Evolutionary conservation across 2,113 vertebrate species (phyloP).

Genomic region (Mus pahari): DNA sequence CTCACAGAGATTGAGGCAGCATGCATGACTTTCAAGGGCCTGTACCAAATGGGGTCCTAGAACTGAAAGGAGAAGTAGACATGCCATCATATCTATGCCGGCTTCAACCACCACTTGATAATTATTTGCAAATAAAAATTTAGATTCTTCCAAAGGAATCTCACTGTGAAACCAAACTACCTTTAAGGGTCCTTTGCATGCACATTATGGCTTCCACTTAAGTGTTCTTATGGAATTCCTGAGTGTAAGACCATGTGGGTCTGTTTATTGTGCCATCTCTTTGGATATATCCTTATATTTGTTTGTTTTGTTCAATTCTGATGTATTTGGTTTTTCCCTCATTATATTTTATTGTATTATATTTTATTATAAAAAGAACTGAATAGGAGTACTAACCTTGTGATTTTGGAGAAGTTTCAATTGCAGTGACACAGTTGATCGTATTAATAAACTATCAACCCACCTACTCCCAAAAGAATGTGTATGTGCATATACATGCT

Average conservation of each 20-base stretch:
- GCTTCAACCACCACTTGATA: neutral
- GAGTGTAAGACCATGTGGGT: neutral
- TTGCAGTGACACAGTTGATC: neutral
- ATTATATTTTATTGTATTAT: neutral
- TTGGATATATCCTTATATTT: neutral
- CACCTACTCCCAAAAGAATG: neutral
- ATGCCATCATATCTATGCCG: neutral
- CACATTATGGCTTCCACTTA: neutral
- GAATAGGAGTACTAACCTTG: neutral
- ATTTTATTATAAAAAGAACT: neutral
- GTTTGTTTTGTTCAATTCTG: neutral
- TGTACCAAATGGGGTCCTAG: neutral
- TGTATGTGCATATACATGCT: fast-evolving
- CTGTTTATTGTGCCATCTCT: neutral
- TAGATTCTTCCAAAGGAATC: neutral
- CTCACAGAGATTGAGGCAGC: neutral
- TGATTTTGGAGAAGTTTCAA: neutral
- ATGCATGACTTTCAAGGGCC: neutral
- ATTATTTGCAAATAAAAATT: neutral
- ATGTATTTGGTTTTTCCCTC: neutral
- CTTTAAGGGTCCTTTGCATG: neutral
- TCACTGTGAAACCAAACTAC: neutral
- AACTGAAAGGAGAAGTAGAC: neutral
- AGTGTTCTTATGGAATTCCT: neutral
- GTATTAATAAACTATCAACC: constrained; percentile 24